Base-by-base conservation (phyloP, 2,797 vertebrate genomes). In the Anniella stebbinsi region DNA sequence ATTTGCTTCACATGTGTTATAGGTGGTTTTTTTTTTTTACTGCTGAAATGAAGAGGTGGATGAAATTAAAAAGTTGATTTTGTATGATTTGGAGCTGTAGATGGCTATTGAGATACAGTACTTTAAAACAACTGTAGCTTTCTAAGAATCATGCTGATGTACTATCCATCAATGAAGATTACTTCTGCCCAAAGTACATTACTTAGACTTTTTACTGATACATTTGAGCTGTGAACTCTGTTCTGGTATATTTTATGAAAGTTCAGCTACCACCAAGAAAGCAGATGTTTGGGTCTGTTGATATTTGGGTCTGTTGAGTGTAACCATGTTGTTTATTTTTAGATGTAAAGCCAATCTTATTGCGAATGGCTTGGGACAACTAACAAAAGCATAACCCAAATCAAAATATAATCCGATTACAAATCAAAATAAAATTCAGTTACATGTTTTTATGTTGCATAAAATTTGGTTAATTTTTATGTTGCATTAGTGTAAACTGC, bases 251-350 rank as follows among this genome's bases (percentile, higher is more conserved):
- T 84, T 87, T 70, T 80, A 10, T 84, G 38, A 30, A 38, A 80
- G 38, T 12, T 66, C 28, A 36, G 1, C 63, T 70, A 18, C 6
- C 30, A 57, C 4, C 7, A 38, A 77, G 33, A 84, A 54, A 41
- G 45, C 48, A 67, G 75, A 80, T 0, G 0, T 2, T 82, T 84
- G 2, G 69, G n/a, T n/a, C n/a, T 0, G 0, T n/a, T 57, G 48
- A 45, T 80, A 33, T 91, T 87, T 17, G 33, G n/a, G 17, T 77
- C 15, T 38, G 38, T 33, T 57, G 33, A 33, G 28, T 63, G 36
- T 57, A 54, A 45, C 21, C 13, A 41, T 36, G 57, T 36, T 30
- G 18, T 80, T 84, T 38, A 83, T 15, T 78, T 57, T 28, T 75
- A 63, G 11, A 75, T 75, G 51, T 73, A 4, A 81, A 66, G 41